Conservation (phyloP, 64 coral and sea anemone species). For the Astreopora myriophthalma region DNA sequence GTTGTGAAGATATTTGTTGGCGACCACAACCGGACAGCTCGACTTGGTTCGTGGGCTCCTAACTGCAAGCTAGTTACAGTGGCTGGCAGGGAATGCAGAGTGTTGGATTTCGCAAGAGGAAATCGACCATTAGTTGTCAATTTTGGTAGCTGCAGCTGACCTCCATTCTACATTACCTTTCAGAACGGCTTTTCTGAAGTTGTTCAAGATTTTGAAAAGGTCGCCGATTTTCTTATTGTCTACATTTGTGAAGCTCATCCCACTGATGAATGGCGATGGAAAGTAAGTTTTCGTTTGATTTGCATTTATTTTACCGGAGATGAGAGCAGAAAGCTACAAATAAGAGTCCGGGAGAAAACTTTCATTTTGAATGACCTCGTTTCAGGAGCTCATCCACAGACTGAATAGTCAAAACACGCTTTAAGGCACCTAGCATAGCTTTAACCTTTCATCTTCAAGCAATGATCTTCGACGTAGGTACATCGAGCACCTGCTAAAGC, state of each 20-base stretch:
- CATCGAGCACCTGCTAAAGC: too few species aligned
- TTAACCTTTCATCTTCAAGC: too few species aligned
- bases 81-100: background rate
- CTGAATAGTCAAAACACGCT: too few species aligned
- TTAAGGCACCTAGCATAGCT: too few species aligned
- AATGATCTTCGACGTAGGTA: too few species aligned
- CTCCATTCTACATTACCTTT: conserved; percentile 42
- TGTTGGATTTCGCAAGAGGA: conserved; percentile 29
- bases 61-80: conserved; percentile 19
- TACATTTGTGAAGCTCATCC: conserved; percentile 68
- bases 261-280: conserved; percentile 46
- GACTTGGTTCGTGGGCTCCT: conserved; percentile 7
- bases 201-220: conserved; percentile 40
- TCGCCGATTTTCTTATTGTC: conserved; percentile 65
- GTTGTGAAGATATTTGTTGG: background rate
- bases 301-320: background rate
- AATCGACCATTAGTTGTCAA: conserved; percentile 50
- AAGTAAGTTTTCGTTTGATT: conserved; percentile 12
- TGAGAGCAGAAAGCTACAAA: background rate
- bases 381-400: too few species aligned
- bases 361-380: too few species aligned
- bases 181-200: conserved; percentile 42
- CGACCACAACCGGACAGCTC: conserved; percentile 47
- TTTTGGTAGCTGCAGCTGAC: conserved; percentile 71
- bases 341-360: too few species aligned